Conservation (phyloP, 2,113 vertebrate species). For the Candoia aspera region DNA sequence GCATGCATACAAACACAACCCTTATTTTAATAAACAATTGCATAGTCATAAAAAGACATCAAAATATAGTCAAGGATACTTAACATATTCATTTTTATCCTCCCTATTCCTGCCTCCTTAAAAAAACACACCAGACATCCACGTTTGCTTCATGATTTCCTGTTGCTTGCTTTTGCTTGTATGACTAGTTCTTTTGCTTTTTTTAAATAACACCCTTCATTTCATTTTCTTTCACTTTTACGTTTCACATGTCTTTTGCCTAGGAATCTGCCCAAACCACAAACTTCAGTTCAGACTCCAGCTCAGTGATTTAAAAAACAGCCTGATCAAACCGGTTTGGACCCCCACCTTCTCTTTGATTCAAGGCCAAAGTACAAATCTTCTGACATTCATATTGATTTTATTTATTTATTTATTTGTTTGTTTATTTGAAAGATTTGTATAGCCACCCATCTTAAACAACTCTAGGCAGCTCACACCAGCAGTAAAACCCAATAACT, state of each 20-base stretch:
- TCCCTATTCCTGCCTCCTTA: not conserved
- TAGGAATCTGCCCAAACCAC: not conserved
- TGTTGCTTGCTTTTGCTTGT: not conserved
- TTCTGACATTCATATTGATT: not conserved
- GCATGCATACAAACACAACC: not conserved
- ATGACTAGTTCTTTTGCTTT: not conserved
- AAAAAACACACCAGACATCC: not conserved
- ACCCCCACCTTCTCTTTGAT: not conserved
- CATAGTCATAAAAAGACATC: not conserved
- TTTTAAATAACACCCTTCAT: not conserved
- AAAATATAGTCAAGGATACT: not conserved
- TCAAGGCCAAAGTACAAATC: not conserved
- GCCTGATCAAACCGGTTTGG: not conserved
- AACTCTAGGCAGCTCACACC: not conserved
- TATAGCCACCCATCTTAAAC: not conserved
- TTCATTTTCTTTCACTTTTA: not conserved
- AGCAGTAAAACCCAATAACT: not conserved
- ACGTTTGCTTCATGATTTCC: not conserved
- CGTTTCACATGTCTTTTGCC: not conserved
- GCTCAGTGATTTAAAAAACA: not conserved
- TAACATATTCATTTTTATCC: not conserved
- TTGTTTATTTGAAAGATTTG: not conserved
- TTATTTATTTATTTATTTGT: not conserved
- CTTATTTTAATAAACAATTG: not conserved
- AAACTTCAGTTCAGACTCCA: not conserved